Evolutionary conservation across 2,113 vertebrate genomes (phyloP), one percentile per base, ranked within the genome.

Genomic region (Cynopterus brachyotis): DNA sequence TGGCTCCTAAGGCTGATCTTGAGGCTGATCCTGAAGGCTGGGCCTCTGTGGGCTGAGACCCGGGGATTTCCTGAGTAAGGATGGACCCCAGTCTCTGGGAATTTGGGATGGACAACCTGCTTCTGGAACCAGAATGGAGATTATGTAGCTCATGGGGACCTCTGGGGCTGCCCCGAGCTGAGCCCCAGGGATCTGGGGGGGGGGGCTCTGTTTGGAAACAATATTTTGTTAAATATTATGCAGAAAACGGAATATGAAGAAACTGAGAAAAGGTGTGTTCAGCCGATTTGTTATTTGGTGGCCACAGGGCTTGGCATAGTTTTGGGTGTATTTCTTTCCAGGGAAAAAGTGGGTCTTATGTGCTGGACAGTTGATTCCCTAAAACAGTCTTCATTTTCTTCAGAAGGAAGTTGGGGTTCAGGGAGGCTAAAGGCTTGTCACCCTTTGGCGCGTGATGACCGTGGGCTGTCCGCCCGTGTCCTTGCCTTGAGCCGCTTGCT

Each of bases 261-360:
- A 30, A 32, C 28, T 1, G 3, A 12, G 32, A 10, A 30, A 8
- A 3, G 10, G 0, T 42, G 0, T 5, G 1, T 13, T 32, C 9
- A 1, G 9, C 12, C 12, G 15, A 6, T 50, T 67, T 9, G 0
- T 5, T 30, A 9, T 7, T 35, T 5, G 5, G 7, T 19, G 81
- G 26, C 37, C 9, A 1, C 19, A 1, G 16, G n/a, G 28, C 6
- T 30, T 9, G 24, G 57, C 6, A 6, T 1, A 17, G 40, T 87
- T 60, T 6, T 24, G 42, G 47, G 15, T 24, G 16, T 12, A 3
- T 0, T 10, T 3, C 11, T 19, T 78, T 85, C 45, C 1, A 2
- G 45, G 6, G 24, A 4, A 0, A 32, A 7, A 42, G 20, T 2
- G 17, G 37, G 11, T 40, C 37, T 75, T 13, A 17, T 0, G 9